Percentiles rank a stretch among this genome's conserved stretches.
Evolutionary conservation across 2,888 invertebrate genomes (phyloP).

Genomic region (Amphipoea oculea): DNA sequence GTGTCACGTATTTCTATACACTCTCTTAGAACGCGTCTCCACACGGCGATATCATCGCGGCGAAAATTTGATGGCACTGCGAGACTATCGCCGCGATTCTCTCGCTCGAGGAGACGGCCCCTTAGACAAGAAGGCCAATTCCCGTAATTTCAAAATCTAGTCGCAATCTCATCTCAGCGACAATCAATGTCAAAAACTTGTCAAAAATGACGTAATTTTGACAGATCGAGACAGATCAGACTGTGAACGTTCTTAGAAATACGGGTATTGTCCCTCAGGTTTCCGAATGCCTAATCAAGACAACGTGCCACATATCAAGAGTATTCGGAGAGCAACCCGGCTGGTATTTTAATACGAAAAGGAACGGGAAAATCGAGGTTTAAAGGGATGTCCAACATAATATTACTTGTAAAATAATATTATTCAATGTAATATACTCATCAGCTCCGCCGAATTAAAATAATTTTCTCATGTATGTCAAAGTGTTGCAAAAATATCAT

Average conservation of each 20-base stretch:
- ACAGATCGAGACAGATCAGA: too few species aligned
- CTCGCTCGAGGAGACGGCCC: too few species aligned
- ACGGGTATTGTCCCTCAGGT: neutral
- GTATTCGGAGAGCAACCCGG: neutral
- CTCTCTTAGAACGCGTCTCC: too few species aligned
- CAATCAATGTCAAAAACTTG: neutral
- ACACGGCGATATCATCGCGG: too few species aligned
- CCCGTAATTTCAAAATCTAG: neutral
- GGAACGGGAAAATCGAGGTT: neutral
- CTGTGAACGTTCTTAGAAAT: neutral
- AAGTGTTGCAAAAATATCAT: conserved; percentile 69
- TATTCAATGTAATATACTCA: conserved; percentile 51
- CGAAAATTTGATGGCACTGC: too few species aligned
- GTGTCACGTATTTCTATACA: too few species aligned
- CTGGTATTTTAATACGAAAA: neutral
- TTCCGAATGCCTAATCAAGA: neutral
- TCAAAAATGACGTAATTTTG: too few species aligned
- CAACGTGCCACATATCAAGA: neutral
- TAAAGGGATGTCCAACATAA: neutral
- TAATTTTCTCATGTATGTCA: conserved; percentile 69
- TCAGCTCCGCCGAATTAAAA: conserved; percentile 65
- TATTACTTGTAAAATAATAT: neutral
- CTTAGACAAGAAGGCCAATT: neutral
- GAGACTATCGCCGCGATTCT: too few species aligned
- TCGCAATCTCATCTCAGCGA: neutral